Evolutionary conservation across 2,888 invertebrate genomes (phyloP), one percentile per base, ranked within the genome.

Genomic region (Diaprepes abbreviatus): DNA sequence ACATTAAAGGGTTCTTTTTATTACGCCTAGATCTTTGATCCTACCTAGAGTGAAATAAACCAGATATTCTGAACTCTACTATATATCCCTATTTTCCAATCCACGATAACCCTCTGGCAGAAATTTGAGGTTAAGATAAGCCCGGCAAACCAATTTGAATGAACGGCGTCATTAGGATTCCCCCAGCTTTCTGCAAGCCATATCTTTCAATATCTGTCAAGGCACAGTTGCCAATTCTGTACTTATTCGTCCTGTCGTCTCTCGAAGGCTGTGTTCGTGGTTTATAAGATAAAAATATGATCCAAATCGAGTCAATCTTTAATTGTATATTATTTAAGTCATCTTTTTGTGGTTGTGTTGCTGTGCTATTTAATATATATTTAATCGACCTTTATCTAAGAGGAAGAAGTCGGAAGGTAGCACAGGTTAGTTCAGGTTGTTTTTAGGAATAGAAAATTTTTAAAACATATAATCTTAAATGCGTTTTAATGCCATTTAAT

Each of bases 121-220:
- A 55, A 64, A 40, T 55, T 40, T 64, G 33, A 64, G 64, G 55
- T 43, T 64, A 63, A 52, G 64, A 64, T 64, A 55, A 64, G 64
- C 64, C 33, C 5, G 45, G 36, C 16, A 54, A 43, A 31, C 24
- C 64, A 55, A 64, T 64, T 64, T 64, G 40, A 45, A 64, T 55
- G 43, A 43, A 64, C 55, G 64, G 43, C 21, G 43, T 54, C 55
- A 55, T 64, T 64, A 64, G 31, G 55, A 36, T 33, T 35, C 45
- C 43, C 55, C 43, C 10, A 14, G 62, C 48, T 62, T 52, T 52
- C 64, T 40, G 45, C 64, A 31, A 64, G 40, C 64, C 40, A 21
- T 64, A 64, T 40, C 40, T 64, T 43, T 64, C 55, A 64, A 55
- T 64, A 55, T 64, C 31, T 64, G 64, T 64, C 45, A 19, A n/a